Evolutionary conservation across 2,113 vertebrate genomes (phyloP), one percentile per base, ranked within the genome.

Genomic region (Microtus ochrogaster): DNA sequence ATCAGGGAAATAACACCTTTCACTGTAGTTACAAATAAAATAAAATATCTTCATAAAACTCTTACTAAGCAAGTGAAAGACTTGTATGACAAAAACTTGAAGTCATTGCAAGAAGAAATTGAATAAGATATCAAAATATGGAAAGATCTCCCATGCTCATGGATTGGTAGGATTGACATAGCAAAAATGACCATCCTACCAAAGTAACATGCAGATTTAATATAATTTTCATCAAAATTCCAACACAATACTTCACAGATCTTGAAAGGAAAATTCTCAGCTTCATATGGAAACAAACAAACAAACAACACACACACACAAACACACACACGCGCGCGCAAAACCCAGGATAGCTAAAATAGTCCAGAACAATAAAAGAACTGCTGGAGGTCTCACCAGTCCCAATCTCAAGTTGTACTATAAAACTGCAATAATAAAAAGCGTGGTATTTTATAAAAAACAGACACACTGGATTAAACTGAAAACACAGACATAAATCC

Each of bases 271-370:
- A 6, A 19, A 70, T 70, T 70, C 68, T 70, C 33, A 36, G 16
- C 33, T 17, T 70, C 68, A 70, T 70, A 70, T 70, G 68, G 33
- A 70, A 70, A 70, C 14, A 70, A 70, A 28, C 26, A 65, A 65
- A 70, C 65, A 66, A 66, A 36, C 6, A 17, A 17, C 7, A 17
- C 68, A 16, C 16, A 7, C 33, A 58, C 4, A 58, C 16, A 58
- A 0, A 58, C 55, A 58, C 55, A 36, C 13, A 2, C 13, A 5
- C 5, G 16, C 0, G 14, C 12, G 14, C 52, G 3, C 13, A 36
- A 1, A 36, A 36, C 5, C 7, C 65, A 70, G 33, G 33, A 70
- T 70, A 70, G 33, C 68, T 70, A 70, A 70, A 70, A 70, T 70
- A 70, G 68, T 36, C 68, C 68, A 70, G 2, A 36, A 70, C 33